These are phyloP conservation scores for Cyclophora punctaria DNA, from an alignment of 2,888 invertebrate species.

Conservation along the genomic window DNA sequence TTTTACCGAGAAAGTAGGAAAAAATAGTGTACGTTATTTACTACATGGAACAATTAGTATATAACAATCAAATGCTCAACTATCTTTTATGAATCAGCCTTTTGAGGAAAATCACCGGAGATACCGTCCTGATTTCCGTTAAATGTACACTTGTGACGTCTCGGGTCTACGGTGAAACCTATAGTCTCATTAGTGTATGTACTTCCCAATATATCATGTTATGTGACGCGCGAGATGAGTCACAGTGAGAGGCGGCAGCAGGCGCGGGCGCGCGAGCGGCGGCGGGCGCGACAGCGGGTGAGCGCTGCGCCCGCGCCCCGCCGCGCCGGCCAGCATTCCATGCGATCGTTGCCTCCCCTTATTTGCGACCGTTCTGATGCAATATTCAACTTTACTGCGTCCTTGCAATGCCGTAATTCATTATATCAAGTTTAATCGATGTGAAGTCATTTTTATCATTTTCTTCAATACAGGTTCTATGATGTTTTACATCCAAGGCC, in stretches of 20 bases:
- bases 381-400: constrained; percentile 75
- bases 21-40: too few relatives aligned
- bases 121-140: constrained; percentile 19
- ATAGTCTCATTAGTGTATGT: constrained; percentile 40
- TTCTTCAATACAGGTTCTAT: constrained; percentile 49
- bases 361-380: constrained; percentile 66
- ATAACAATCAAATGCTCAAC: too few relatives aligned
- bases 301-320: constrained; percentile 20
- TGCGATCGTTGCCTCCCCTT: constrained; percentile 66
- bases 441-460: constrained; percentile 62
- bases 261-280: constrained; percentile 9
- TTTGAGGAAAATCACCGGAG: constrained; percentile 17
- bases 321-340: constrained; percentile 59
- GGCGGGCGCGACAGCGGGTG: constrained; percentile 8
- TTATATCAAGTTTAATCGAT: constrained; percentile 66
- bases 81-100: constrained; percentile 24
- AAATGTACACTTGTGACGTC: constrained; percentile 38
- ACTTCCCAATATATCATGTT: constrained; percentile 50
- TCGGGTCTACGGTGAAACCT: constrained; percentile 26
- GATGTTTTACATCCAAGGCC: constrained; percentile 55
- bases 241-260: constrained; percentile 27
- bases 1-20: too few relatives aligned
- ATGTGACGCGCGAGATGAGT: constrained; percentile 48
- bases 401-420: constrained; percentile 76
- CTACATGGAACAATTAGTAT: too few relatives aligned